Conservation (phyloP, 2,797 vertebrate genomes). For the Orestias chungarensis region DNA sequence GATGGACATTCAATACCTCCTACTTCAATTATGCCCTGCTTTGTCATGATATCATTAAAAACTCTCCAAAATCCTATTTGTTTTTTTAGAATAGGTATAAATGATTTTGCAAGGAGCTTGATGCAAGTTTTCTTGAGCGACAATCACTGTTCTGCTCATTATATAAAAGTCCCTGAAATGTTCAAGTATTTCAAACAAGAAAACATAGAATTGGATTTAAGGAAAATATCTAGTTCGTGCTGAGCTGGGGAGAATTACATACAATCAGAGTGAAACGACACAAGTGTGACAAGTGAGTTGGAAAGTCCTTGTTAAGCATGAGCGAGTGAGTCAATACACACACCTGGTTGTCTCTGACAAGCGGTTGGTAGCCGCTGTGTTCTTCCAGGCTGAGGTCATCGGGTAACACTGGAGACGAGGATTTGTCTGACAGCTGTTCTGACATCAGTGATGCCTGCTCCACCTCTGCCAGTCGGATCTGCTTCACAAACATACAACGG, state of each 20-base stretch:
- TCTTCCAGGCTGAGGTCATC: conserved; percentile 93
- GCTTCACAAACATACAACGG: conserved; percentile 37
- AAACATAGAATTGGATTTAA: background rate
- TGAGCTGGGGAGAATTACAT: background rate
- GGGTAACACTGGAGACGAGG: conserved; percentile 89
- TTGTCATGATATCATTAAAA: background rate
- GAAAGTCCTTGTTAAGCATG: background rate
- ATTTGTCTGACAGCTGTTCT: conserved; percentile 89
- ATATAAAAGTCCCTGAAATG: background rate
- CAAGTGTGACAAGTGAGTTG: background rate
- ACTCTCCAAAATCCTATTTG: background rate
- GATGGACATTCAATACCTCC: too few species aligned
- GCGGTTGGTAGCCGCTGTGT: conserved; percentile 82
- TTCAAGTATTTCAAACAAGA: background rate
- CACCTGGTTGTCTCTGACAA: conserved; percentile 84
- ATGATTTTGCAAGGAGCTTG: background rate
- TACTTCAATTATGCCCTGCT: background rate
- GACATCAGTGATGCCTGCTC: conserved; percentile 95
- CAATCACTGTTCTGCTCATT: background rate
- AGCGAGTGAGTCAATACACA: background rate
- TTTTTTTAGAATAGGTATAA: background rate
- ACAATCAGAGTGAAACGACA: background rate
- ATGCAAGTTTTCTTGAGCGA: too few species aligned
- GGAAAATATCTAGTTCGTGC: background rate
- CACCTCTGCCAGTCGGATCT: conserved; percentile 94